A percentile compares a stretch with the other conserved stretches of the same genome.
Conservation (phyloP, 2,888 invertebrate genomes). For the Drosophila anceps region DNA sequence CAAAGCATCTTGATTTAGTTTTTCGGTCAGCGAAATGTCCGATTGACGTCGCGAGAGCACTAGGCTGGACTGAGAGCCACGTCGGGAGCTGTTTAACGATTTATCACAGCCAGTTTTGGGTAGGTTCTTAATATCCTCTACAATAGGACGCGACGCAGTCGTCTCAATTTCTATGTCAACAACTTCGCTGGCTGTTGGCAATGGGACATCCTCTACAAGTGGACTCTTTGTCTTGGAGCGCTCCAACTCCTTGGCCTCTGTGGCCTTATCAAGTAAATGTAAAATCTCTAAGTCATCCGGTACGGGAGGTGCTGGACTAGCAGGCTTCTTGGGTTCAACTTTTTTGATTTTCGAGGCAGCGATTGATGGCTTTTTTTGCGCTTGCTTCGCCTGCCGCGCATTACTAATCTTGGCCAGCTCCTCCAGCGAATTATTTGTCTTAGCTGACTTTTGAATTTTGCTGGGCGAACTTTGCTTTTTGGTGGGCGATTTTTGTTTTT, state of each 20-base stretch:
- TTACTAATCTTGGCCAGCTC: conserved; percentile 72
- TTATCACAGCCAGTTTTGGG: conserved; percentile 83
- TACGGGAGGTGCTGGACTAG: conserved; percentile 64
- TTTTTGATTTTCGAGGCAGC: conserved; percentile 4
- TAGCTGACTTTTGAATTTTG: conserved; percentile 50
- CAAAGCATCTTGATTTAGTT: conserved; percentile 66
- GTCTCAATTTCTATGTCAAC: conserved; percentile 5
- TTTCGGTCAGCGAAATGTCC: conserved; percentile 69
- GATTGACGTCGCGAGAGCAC: conserved; percentile 68
- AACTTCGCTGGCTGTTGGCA: conserved; percentile 8
- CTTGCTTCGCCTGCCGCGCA: conserved; percentile 55
- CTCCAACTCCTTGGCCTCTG: conserved; percentile 61
- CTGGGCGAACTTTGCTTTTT: conserved; percentile 17
- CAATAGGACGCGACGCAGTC: conserved; percentile 25
- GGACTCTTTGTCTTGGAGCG: conserved; percentile 71
- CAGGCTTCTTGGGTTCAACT: conserved; percentile 26
- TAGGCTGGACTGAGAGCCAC: conserved; percentile 77
- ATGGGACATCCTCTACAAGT: conserved; percentile 30
- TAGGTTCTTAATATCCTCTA: conserved; percentile 81
- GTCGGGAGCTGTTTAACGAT: conserved; percentile 73
- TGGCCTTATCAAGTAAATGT: conserved; percentile 66
- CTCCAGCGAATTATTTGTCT: conserved; percentile 71
- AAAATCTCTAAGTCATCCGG: conserved; percentile 69
- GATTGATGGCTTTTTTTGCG: conserved; percentile 25
- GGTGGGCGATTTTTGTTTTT: conserved; percentile 66